Evolutionary conservation across 2,888 invertebrate genomes (phyloP).

Genomic region (Clistopyga incitator): DNA sequence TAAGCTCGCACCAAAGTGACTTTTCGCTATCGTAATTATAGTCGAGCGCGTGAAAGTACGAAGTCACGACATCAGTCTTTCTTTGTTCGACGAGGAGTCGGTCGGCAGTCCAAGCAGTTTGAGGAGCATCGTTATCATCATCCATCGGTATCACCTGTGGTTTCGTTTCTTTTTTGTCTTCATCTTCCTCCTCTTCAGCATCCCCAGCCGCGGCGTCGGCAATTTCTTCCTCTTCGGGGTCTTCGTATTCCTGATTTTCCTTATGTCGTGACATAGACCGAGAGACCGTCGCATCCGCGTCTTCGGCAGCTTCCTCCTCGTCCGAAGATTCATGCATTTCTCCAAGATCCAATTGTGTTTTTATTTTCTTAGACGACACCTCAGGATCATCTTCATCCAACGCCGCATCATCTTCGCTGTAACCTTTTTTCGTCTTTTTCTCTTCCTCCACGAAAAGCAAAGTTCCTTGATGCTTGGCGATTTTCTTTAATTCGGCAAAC

Average conservation of each 20-base stretch:
- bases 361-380: slow-evolving; percentile 15
- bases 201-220: slow-evolving; percentile 82
- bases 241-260: slow-evolving; percentile 85
- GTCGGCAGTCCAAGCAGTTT: slow-evolving; percentile 61
- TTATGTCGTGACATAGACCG: slow-evolving; percentile 82
- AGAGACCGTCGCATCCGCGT: slow-evolving; percentile 84
- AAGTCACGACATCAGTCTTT: slow-evolving; percentile 82
- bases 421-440: slow-evolving; percentile 77
- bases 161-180: slow-evolving; percentile 31
- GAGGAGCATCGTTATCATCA: slow-evolving; percentile 70
- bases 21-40: slow-evolving; percentile 92
- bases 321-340: slow-evolving; percentile 87
- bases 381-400: slow-evolving; percentile 84
- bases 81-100: slow-evolving; percentile 73
- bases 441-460: slow-evolving; percentile 84
- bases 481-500: slow-evolving; percentile 87
- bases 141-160: slow-evolving; percentile 7
- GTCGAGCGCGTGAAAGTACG: slow-evolving; percentile 85
- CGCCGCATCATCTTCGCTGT: slow-evolving; percentile 76
- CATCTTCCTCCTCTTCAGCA: slow-evolving; percentile 76
- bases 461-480: slow-evolving; percentile 86
- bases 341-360: slow-evolving; percentile 73
- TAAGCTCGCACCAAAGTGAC: slow-evolving; percentile 94
- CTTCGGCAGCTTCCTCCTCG: slow-evolving; percentile 88
- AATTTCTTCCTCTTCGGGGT: slow-evolving; percentile 84